Evolutionary conservation across 2,888 invertebrate genomes (phyloP).

Genomic region (Apoderus coryli): DNA sequence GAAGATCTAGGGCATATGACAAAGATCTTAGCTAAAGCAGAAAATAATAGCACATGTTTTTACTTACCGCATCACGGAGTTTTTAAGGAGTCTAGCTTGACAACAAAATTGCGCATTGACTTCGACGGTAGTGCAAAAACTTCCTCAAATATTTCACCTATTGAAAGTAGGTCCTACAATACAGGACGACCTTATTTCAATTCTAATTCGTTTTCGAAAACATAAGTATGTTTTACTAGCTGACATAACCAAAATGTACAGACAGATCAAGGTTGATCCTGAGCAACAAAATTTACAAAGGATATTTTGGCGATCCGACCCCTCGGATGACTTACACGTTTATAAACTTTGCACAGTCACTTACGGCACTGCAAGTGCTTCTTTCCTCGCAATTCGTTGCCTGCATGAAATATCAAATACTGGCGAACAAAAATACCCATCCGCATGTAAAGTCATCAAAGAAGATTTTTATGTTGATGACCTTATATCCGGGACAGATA

Average conservation of each 20-base stretch:
- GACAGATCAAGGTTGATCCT: slow-evolving; percentile 12
- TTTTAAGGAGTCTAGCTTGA: slow-evolving; percentile 6
- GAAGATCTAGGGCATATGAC: slow-evolving; percentile 13
- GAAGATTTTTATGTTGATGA: slow-evolving; percentile 14
- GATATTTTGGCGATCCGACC: slow-evolving; percentile 14
- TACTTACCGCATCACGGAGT: slow-evolving; percentile 12
- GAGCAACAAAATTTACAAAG: slow-evolving; percentile 12
- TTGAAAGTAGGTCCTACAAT: slow-evolving; percentile 12
- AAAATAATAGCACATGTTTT: slow-evolving; percentile 6
- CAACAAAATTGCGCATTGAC: slow-evolving; percentile 10
- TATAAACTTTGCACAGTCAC: slow-evolving; percentile 14
- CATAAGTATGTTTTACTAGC: slow-evolving; percentile 14
- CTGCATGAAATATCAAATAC: slow-evolving; percentile 10
- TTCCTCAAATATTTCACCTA: slow-evolving; percentile 5
- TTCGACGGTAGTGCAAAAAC: slow-evolving; percentile 8
- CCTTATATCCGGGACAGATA: slow-evolving; percentile 4
- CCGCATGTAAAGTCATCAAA: slow-evolving; percentile 8
- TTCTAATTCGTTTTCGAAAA: slow-evolving; percentile 12
- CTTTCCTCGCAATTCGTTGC: slow-evolving; percentile 13
- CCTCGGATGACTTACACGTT: slow-evolving; percentile 6
- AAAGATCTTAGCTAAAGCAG: slow-evolving; percentile 4
- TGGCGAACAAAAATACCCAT: slow-evolving; percentile 4
- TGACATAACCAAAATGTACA: slow-evolving; percentile 17
- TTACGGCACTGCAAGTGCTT: slow-evolving; percentile 15
- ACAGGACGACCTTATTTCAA: slow-evolving; percentile 14